Base-by-base conservation (phyloP, 2,888 invertebrate genomes). In the Eupithecia centaureata region DNA sequence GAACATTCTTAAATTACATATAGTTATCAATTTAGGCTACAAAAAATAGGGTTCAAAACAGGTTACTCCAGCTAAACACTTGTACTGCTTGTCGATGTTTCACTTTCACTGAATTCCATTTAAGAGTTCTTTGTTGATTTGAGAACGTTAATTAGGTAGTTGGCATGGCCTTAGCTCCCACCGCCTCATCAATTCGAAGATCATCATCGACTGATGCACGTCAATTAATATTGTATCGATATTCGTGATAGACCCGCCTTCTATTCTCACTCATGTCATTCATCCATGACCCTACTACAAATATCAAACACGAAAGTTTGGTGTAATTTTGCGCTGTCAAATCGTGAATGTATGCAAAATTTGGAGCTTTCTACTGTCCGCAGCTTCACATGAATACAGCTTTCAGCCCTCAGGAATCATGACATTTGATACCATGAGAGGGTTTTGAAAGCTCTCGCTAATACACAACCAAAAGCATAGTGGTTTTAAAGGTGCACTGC, bases 121-220 rank as follows among this genome's bases (percentile, higher is more conserved):
- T 42, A 63, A 60, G 61, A 66, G 52, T 63, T 70, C 70, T 70
- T 70, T 70, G 70, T 63, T 52, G 63, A 57, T 60, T 51, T 56
- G 56, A 61, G 57, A 63, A 62, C 59, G 61, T 73, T 71, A 72
- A 74, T 74, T 73, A 70, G 74, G 72, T 71, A 71, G 67, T 74
- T 74, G 74, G 70, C 74, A 66, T 47, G 30, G 32, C 30, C 27
- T 32, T 32, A 57, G 63, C 69, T 61, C 73, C 71, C 71, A 74
- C 72, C 64, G 66, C 56, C 61, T 61, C 72, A 51, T 66, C 62
- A 52, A 60, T 69, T 52, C 54, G 68, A 54, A 47, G 42, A 51
- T 69, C 69, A 66, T 66, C 65, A 61, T 56, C 61, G 58, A 56
- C 61, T 18, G 60, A 63, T 63, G 38, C 27, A 67, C 38, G 70